phyloP scores from a whole-genome alignment of 2,113 vertebrate species.

The Telmatochromis sp. region DNA sequence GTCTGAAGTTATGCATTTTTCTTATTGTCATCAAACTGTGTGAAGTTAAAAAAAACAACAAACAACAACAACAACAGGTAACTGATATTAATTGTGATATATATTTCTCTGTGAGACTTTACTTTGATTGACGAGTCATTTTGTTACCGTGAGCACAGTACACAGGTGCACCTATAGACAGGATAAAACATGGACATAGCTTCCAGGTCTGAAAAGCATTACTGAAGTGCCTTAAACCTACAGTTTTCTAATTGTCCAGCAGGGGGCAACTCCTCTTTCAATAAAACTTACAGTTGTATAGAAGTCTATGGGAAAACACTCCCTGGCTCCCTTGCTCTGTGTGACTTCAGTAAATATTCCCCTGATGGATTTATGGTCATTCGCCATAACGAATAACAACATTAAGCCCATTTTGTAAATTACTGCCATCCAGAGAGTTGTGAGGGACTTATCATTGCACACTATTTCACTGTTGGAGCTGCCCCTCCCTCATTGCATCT shows the following conservation, averaged over 20 bases:
- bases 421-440: background rate
- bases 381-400: background rate
- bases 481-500: background rate
- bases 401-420: background rate
- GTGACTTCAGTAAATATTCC: background rate
- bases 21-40: background rate
- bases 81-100: background rate
- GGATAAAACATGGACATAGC: background rate
- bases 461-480: background rate
- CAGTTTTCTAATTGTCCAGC: background rate
- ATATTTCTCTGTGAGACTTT: background rate
- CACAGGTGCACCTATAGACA: background rate
- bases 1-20: background rate
- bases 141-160: background rate
- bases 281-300: background rate
- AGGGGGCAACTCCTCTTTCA: background rate
- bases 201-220: background rate
- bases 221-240: background rate
- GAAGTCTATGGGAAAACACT: background rate
- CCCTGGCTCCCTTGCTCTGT: background rate
- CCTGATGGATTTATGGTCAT: background rate
- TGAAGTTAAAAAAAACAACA: background rate
- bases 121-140: background rate
- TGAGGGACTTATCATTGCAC: background rate
- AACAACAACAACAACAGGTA: background rate